Conservation (phyloP, 2,888 invertebrate species). For the Cheilosia grossa region DNA sequence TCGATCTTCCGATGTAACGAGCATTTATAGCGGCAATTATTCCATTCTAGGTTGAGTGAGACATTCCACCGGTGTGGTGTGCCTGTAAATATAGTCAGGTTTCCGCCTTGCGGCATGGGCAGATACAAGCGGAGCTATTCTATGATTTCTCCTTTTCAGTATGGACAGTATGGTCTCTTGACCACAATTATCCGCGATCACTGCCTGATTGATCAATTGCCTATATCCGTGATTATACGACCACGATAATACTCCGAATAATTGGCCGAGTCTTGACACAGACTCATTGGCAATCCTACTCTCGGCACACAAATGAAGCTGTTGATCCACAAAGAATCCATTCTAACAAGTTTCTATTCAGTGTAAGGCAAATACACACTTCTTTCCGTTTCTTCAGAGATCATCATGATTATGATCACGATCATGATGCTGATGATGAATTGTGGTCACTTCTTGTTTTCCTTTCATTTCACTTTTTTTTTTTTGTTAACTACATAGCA, state of each 20-base stretch:
- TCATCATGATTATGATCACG: constrained; percentile 37
- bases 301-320: constrained; percentile 27
- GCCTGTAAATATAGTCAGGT: constrained; percentile 18
- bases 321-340: constrained; percentile 53
- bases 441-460: constrained; percentile 71
- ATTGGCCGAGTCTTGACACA: background rate
- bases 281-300: constrained; percentile 44
- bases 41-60: constrained; percentile 63
- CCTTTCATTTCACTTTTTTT: constrained; percentile 19
- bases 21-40: constrained; percentile 56
- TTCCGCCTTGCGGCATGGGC: constrained; percentile 36
- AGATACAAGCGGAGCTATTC: constrained; percentile 21
- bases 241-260: constrained; percentile 50
- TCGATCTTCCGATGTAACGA: constrained; percentile 53
- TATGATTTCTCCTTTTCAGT: constrained; percentile 70
- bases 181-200: constrained; percentile 43
- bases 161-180: constrained; percentile 55
- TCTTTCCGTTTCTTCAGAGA: constrained; percentile 16
- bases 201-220: constrained; percentile 65
- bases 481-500: constrained; percentile 29
- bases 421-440: constrained; percentile 19
- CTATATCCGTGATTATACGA: constrained; percentile 59
- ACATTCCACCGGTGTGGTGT: constrained; percentile 28
- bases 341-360: constrained; percentile 53
- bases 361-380: background rate